A percentile compares a stretch with the other conserved stretches of the same genome.
Conservation (phyloP, 1,140 invertebrate species). For the Tribolium madens region DNA sequence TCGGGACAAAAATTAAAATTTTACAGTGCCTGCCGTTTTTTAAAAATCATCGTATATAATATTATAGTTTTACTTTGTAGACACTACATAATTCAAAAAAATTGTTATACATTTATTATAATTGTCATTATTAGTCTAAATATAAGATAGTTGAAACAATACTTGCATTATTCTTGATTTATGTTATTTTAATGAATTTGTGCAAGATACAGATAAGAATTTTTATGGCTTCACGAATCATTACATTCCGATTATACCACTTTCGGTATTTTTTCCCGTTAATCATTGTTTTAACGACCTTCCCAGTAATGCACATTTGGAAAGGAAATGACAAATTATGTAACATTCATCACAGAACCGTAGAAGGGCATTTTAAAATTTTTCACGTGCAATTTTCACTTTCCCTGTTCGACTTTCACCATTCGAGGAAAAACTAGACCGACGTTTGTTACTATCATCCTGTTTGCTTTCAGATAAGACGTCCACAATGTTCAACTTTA, state of each 20-base stretch:
- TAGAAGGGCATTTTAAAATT: background rate
- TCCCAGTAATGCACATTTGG: no score
- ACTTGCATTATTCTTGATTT: background rate
- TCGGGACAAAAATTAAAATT: no score
- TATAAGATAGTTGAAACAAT: background rate
- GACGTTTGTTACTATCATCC: background rate
- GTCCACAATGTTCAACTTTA: conserved; percentile 85
- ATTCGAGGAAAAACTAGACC: background rate
- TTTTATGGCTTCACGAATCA: background rate
- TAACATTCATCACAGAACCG: no score
- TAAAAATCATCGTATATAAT: no score
- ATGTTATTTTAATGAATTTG: background rate
- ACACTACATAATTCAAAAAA: no score
- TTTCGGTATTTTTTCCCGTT: no score
- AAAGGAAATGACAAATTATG: no score
- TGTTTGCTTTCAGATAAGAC: conserved; percentile 54
- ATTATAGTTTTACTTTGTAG: no score
- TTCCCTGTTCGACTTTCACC: background rate
- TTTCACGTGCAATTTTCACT: background rate
- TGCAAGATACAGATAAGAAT: background rate
- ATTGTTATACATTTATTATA: no score
- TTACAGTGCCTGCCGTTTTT: no score
- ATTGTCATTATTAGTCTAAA: background rate
- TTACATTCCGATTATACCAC: background rate
- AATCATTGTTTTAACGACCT: no score